Percentiles rank a stretch among this genome's conserved stretches.
These are phyloP conservation scores for Acrocera orbiculus DNA, from an alignment of 2,888 invertebrate genomes.

Conservation along the genomic window DNA sequence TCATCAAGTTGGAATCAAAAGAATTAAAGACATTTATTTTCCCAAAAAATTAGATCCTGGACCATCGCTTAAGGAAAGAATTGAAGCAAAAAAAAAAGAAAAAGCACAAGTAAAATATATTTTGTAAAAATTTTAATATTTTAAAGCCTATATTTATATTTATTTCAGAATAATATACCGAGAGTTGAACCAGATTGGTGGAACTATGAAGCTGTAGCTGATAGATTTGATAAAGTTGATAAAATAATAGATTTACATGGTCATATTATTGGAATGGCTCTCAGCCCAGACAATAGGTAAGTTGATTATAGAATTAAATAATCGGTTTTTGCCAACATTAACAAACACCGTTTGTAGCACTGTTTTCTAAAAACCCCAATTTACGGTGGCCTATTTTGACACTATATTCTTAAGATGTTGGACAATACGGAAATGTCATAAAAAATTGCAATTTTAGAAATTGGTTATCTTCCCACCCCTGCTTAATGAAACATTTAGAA, in stretches of 20 bases:
- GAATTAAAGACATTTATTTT: conserved; percentile 50
- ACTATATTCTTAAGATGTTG: no score
- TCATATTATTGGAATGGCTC: conserved; percentile 72
- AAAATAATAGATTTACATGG: conserved; percentile 68
- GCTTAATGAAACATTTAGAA: no score
- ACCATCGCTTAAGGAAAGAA: conserved; percentile 45
- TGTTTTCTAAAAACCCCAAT: no score
- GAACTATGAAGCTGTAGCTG: conserved; percentile 47
- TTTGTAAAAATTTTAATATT: no score
- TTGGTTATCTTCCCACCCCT: no score
- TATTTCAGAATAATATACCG: conserved; percentile 20
- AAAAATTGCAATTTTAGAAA: no score
- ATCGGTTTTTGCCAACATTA: no score
- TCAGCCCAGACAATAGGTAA: conserved; percentile 61
- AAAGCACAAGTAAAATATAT: conserved; percentile 21
- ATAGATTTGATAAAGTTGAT: conserved; percentile 57
- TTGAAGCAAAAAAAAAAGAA: conserved; percentile 39
- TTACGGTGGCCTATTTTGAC: no score
- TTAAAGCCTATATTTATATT: neutral
- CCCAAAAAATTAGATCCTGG: conserved; percentile 50
- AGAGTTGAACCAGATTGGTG: conserved; percentile 46
- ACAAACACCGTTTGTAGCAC: no score
- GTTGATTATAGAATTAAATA: neutral
- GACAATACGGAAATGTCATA: no score
- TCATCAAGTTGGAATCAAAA: conserved; percentile 66